A percentile compares a stretch with the other conserved stretches of the same genome.
Conservation (phyloP, 2,797 vertebrate species). For the Ptychobarbus kaznakovi region DNA sequence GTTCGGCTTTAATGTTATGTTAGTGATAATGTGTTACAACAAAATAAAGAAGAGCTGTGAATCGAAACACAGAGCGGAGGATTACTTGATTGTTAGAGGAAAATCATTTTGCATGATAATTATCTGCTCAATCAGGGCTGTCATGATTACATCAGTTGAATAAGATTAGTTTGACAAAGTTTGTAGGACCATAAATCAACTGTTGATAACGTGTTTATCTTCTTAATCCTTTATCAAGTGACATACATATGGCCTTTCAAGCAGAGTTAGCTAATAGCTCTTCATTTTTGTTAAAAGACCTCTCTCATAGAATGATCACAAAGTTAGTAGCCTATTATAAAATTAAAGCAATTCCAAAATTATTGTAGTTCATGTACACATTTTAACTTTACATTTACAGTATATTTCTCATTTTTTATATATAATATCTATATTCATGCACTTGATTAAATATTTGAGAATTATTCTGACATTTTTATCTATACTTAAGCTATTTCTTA, state of each 20-base stretch:
- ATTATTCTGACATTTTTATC: neutral
- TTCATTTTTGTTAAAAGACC: neutral
- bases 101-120: conserved; percentile 9
- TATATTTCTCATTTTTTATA: neutral
- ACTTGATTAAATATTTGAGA: neutral
- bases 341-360: neutral
- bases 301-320: neutral
- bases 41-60: conserved; percentile 6
- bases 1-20: neutral
- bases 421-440: neutral
- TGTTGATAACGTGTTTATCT: neutral
- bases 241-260: neutral
- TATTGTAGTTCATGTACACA: neutral
- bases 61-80: conserved; percentile 1
- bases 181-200: neutral
- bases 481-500: neutral
- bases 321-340: neutral
- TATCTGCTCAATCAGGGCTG: neutral
- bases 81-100: neutral
- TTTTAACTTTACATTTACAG: neutral
- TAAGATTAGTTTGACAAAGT: conserved; percentile 8
- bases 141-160: conserved; percentile 27
- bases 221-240: conserved; percentile 7
- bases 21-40: conserved; percentile 12
- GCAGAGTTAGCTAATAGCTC: neutral